phyloP scores from a whole-genome alignment of 2,797 vertebrate genomes.

The Buphagus erythrorhynchus region DNA sequence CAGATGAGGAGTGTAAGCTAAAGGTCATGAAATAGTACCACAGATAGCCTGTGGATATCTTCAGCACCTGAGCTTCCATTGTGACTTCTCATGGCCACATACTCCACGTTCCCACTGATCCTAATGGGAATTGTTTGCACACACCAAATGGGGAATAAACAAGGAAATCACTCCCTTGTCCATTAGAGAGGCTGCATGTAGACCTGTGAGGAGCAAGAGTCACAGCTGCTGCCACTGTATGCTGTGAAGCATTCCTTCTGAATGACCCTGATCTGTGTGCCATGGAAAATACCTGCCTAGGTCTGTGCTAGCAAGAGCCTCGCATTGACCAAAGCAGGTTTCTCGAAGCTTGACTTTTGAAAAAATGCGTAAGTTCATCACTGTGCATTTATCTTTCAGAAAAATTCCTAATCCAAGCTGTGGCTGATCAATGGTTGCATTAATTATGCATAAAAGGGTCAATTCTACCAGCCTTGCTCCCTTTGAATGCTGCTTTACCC shows the following conservation, averaged over 20 bases:
- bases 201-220: background rate
- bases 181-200: background rate
- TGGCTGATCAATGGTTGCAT: constrained; percentile 12
- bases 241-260: background rate
- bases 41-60: background rate
- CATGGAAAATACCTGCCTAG: background rate
- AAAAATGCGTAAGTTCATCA: background rate
- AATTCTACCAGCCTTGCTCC: background rate
- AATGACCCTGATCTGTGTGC: background rate
- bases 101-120: background rate
- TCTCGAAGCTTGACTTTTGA: background rate
- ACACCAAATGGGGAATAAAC: background rate
- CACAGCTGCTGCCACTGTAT: background rate
- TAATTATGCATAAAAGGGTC: constrained; percentile 48
- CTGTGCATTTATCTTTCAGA: background rate
- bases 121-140: background rate
- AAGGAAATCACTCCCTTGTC: background rate
- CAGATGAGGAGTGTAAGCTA: background rate
- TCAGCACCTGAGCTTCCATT: background rate
- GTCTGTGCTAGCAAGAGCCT: background rate
- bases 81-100: background rate
- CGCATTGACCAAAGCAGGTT: background rate
- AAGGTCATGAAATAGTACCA: background rate
- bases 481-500: constrained; percentile 16
- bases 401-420: background rate